A percentile compares a stretch with the other conserved stretches of the same genome.
phyloP scores from a whole-genome alignment of 1,140 invertebrate genomes.

The Dysdera silvatica region DNA sequence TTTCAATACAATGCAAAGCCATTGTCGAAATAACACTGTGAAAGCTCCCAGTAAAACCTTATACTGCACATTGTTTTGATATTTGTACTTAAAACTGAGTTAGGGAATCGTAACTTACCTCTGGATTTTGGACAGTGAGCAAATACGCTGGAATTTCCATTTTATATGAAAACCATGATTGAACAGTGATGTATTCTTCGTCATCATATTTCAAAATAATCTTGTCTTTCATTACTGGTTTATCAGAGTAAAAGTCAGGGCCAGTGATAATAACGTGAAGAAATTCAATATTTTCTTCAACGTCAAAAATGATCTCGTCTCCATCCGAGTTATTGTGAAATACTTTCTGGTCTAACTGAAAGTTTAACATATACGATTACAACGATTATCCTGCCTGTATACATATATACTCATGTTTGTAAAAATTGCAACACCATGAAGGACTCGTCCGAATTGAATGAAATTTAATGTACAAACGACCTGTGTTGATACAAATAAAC shows the following conservation, averaged over 20 bases:
- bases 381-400: not conserved
- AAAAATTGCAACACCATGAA: too few species aligned
- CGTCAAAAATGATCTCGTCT: not conserved
- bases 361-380: not conserved
- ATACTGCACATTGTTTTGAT: too few species aligned
- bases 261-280: slow-evolving; percentile 17
- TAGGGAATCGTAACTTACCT: slow-evolving; percentile 2
- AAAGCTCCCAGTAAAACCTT: not conserved
- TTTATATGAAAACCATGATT: slow-evolving; percentile 16
- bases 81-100: too few species aligned
- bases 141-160: slow-evolving; percentile 19
- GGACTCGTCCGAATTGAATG: too few species aligned
- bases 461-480: too few species aligned
- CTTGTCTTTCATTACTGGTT: slow-evolving; percentile 9
- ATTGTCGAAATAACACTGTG: not conserved
- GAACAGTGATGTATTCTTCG: not conserved
- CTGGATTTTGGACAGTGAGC: slow-evolving; percentile 10
- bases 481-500: too few species aligned
- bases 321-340: not conserved
- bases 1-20: too few species aligned
- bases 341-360: slow-evolving; percentile 6
- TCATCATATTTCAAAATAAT: slow-evolving; percentile 4
- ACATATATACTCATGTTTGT: too few species aligned
- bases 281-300: slow-evolving; percentile 7
- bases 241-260: not conserved